A percentile compares a stretch with the other conserved stretches of the same genome.
phyloP scores from a whole-genome alignment of 2,113 vertebrate species.

The Hyaena hyaena region DNA sequence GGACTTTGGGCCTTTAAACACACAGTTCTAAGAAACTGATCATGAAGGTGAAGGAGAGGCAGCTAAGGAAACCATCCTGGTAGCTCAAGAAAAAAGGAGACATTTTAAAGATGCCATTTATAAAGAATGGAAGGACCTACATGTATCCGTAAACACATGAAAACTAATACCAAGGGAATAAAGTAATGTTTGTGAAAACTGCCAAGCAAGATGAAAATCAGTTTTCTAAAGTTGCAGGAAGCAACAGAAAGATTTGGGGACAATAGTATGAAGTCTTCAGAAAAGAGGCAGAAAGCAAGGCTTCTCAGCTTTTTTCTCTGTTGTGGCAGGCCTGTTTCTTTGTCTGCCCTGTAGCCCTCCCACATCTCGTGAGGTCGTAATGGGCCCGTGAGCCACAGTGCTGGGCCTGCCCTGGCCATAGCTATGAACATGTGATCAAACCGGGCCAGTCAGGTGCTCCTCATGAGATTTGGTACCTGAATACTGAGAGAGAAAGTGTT shows the following conservation, averaged over 20 bases:
- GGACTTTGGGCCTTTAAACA: neutral
- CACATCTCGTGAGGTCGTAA: neutral
- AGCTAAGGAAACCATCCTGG: neutral
- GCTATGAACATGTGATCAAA: neutral
- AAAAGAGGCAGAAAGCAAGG: neutral
- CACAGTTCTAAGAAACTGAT: neutral
- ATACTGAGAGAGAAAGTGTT: neutral
- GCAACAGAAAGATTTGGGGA: neutral
- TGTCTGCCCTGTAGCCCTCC: neutral
- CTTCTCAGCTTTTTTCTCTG: neutral
- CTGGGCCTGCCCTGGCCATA: neutral
- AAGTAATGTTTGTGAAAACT: neutral
- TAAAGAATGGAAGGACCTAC: neutral
- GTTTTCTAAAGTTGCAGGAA: neutral
- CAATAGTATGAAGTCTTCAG: neutral
- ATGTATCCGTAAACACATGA: neutral
- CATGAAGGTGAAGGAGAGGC: neutral
- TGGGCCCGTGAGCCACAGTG: neutral
- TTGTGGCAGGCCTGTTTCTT: neutral
- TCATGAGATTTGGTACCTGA: neutral
- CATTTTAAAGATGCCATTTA: neutral
- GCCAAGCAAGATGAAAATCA: constrained; percentile 30
- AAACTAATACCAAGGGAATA: constrained; percentile 32
- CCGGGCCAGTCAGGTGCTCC: neutral
- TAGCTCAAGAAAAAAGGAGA: neutral